Evolutionary conservation across 2,797 vertebrate genomes (phyloP).

Genomic region (Hippocampus kuda): DNA sequence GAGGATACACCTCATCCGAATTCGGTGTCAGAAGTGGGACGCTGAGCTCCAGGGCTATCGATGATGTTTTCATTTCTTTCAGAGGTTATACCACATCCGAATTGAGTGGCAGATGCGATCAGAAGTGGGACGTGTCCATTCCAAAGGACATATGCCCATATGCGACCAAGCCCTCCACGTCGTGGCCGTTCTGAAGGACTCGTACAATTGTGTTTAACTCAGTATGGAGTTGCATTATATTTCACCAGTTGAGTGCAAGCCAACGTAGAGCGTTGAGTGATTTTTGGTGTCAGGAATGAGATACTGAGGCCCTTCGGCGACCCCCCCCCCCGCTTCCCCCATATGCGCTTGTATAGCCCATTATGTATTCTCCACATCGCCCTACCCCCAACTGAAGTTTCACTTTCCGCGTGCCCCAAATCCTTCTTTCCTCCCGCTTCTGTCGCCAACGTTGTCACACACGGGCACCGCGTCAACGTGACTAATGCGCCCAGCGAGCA

Average conservation of each 20-base stretch:
- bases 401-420: neutral
- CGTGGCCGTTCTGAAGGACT: too few species aligned
- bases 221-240: too few species aligned
- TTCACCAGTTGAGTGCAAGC: too few species aligned
- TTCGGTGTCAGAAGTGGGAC: neutral
- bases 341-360: neutral
- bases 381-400: neutral
- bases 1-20: too few species aligned
- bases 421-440: constrained; percentile 9
- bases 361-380: neutral
- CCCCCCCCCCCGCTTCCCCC: neutral
- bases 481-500: constrained; percentile 65
- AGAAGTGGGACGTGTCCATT: too few species aligned
- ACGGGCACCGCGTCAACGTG: constrained; percentile 55
- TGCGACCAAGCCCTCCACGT: too few species aligned
- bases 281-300: neutral
- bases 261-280: too few species aligned
- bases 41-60: neutral
- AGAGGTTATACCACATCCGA: too few species aligned
- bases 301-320: neutral
- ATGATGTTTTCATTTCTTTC: too few species aligned
- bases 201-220: too few species aligned
- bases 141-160: too few species aligned
- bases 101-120: too few species aligned
- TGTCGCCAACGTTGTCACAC: constrained; percentile 47